These are phyloP conservation scores for Charaxes varanes DNA, from an alignment of 1,140 invertebrate species.

Conservation along the genomic window DNA sequence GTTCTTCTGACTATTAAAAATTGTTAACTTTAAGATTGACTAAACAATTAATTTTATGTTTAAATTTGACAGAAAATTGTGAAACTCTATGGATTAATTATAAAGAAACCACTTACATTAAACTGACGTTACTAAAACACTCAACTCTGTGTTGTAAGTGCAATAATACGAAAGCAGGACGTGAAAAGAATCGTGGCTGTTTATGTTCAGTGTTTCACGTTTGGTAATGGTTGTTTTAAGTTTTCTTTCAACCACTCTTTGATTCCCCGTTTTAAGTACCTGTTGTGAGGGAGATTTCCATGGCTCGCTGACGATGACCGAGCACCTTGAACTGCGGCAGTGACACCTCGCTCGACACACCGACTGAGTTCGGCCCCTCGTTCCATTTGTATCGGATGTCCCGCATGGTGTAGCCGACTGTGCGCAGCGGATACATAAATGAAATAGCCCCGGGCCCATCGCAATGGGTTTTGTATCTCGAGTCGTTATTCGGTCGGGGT, in stretches of 20 bases:
- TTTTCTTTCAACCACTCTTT: constrained; percentile 26
- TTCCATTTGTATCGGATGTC: constrained; percentile 98
- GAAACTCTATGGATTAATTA: too few species aligned
- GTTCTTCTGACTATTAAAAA: constrained; percentile 3
- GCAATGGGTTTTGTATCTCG: constrained; percentile 77
- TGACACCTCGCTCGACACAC: constrained; percentile 93
- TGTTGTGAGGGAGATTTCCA: constrained; percentile 94
- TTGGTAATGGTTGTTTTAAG: constrained; percentile 33
- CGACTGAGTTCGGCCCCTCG: constrained; percentile 92
- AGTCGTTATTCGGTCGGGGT: constrained; percentile 64
- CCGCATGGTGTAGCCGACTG: constrained; percentile 98
- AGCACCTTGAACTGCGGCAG: constrained; percentile 96
- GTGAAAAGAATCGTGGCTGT: constrained; percentile 68
- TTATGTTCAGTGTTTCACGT: constrained; percentile 66
- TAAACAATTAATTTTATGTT: too few species aligned
- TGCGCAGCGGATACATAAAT: constrained; percentile 78
- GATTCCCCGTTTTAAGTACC: constrained; percentile 77
- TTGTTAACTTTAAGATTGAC: too few species aligned
- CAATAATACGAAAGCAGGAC: constrained; percentile 70
- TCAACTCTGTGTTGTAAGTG: constrained; percentile 64
- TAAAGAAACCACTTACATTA: constrained; percentile 16
- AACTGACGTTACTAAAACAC: constrained; percentile 36
- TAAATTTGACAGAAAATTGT: not conserved
- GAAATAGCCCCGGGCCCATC: constrained; percentile 79
- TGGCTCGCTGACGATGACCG: constrained; percentile 90